These are phyloP conservation scores for Greenwoodochromis staneri DNA, from an alignment of 2,113 vertebrate genomes.

Conservation along the genomic window DNA sequence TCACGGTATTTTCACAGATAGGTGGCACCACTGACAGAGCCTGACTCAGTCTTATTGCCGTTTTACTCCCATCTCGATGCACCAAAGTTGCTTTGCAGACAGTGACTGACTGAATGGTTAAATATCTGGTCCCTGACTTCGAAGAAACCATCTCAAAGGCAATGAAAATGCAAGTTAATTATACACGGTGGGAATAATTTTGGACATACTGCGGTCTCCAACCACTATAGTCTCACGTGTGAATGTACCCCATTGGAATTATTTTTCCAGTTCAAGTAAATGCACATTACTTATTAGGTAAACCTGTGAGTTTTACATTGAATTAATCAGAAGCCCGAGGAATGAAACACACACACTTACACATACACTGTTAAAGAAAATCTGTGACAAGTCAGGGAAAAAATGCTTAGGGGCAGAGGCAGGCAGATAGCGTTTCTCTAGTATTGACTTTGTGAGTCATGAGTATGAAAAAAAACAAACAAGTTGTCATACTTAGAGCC, in stretches of 20 bases:
- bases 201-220: background rate
- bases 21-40: background rate
- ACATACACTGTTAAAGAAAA: background rate
- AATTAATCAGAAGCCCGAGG: background rate
- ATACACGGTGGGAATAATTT: accelerated
- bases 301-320: background rate
- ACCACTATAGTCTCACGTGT: background rate
- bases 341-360: background rate
- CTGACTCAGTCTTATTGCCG: background rate
- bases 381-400: background rate
- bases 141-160: background rate
- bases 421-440: background rate
- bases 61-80: background rate
- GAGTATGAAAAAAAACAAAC: background rate
- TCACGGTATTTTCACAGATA: background rate
- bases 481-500: conserved; percentile 4
- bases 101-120: background rate
- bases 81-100: background rate
- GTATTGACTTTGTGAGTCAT: background rate
- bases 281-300: background rate
- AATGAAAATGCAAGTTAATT: background rate
- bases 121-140: background rate
- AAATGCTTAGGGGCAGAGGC: background rate
- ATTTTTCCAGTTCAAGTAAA: background rate
- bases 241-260: background rate